Evolutionary conservation across 2,888 invertebrate genomes (phyloP).

Genomic region (Acanthococcus lagerstroemiae): DNA sequence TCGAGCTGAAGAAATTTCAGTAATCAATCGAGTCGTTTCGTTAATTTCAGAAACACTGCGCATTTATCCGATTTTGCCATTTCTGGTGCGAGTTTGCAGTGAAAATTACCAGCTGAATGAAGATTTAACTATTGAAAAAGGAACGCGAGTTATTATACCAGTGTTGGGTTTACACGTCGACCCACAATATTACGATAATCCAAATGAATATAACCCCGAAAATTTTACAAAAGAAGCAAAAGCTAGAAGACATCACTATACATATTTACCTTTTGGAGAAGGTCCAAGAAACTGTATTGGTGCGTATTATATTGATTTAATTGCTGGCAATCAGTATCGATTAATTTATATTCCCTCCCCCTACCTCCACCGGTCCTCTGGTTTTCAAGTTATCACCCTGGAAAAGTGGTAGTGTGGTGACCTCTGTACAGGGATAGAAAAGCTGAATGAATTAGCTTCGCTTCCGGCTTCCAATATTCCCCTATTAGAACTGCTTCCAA

Average conservation of each 20-base stretch:
- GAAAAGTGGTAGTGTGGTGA: no score
- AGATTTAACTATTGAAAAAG: slow-evolving; percentile 36
- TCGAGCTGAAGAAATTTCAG: no score
- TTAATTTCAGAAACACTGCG: slow-evolving; percentile 43
- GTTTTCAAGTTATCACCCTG: no score
- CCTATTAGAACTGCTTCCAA: no score
- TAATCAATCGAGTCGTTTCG: background rate
- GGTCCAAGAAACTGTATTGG: slow-evolving; percentile 21
- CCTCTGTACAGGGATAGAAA: no score
- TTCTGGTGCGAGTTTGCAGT: slow-evolving; percentile 40
- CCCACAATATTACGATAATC: slow-evolving; percentile 39
- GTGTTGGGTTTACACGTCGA: slow-evolving; percentile 39
- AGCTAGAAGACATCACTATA: background rate
- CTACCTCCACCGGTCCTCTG: no score
- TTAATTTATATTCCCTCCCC: background rate
- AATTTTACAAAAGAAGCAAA: slow-evolving; percentile 36
- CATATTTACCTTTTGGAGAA: slow-evolving; percentile 24
- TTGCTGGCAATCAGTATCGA: background rate
- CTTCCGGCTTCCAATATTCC: no score
- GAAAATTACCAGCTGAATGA: slow-evolving; percentile 35
- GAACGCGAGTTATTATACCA: slow-evolving; percentile 37
- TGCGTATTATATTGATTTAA: background rate
- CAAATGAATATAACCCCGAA: slow-evolving; percentile 40
- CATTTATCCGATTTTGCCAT: slow-evolving; percentile 42
- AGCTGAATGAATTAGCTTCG: no score